Base-by-base conservation (phyloP, 2,888 invertebrate species). In the Hyles lineata region DNA sequence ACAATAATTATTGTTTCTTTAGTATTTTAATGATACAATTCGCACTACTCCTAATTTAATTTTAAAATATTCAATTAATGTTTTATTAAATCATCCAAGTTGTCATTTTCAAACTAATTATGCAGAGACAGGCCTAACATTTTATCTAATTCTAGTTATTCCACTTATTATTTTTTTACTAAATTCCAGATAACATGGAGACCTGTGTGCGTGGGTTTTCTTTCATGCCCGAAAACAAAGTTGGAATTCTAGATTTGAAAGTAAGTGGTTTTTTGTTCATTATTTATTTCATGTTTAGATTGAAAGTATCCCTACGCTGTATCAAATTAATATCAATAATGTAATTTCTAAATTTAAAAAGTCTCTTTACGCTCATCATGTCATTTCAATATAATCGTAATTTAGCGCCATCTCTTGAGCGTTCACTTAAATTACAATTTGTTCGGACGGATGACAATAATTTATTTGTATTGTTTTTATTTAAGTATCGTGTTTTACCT, bases 181-280 rank as follows among this genome's bases (percentile, higher is more conserved):
- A 5, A 4, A 55, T 32, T 32, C 21, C n/a, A 52, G 23, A 55
- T 15, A 61, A 59, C 43, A 88, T 90, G 89, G 89, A 90, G 73
- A 83, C 90, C 25, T 88, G 87, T 73, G 69, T 89, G 1, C 84
- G 91, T 79, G 93, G 93, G 35, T 93, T 93, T 79, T 92, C 91
- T 25, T 93, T 82, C 77, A 90, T 91, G 89, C 85, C 92, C 3
- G 86, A 88, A 69, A 83, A 70, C 32, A 88, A 87, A 79, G 72
- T 84, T 25, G 87, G 89, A 72, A 76, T 80, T 19, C 73, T 76
- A 15, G 85, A 89, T 72, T 83, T 91, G 72, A 87, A 92, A 88
- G 93, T 92, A 76, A 70, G 81, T 77, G 43, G 70, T 70, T 59
- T 50, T 25, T 70, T 4, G 61, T 0, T 15, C 11, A 6, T 59